Conservation (phyloP, 2,797 vertebrate species). For the Pseudochirops cupreus region DNA sequence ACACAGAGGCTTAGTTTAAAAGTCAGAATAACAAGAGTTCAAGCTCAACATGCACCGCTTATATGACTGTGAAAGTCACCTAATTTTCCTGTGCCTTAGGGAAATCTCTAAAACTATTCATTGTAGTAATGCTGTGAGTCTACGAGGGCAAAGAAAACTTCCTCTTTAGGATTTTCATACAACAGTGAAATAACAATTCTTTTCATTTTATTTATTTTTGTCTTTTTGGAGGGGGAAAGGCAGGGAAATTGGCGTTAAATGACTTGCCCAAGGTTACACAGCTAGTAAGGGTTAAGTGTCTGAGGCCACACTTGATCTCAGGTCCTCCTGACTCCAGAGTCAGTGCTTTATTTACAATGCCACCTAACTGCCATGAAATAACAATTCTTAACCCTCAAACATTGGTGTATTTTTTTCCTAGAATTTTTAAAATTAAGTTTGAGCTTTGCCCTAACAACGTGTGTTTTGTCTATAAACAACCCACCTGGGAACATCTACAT, state of each 20-base stretch:
- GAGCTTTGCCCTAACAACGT: not conserved
- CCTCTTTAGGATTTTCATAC: not conserved
- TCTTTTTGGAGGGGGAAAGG: no score
- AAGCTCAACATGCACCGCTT: not conserved
- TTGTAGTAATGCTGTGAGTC: not conserved
- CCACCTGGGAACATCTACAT: not conserved
- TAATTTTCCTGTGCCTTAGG: not conserved
- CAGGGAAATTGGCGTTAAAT: no score
- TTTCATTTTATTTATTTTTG: no score
- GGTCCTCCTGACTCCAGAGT: no score
- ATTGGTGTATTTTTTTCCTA: not conserved
- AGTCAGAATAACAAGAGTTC: not conserved
- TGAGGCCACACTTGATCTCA: no score
- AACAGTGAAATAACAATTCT: not conserved
- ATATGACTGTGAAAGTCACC: not conserved
- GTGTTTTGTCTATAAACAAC: not conserved
- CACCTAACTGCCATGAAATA: no score
- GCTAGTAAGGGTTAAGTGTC: no score
- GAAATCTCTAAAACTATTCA: not conserved
- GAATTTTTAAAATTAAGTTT: not conserved
- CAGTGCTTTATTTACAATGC: no score
- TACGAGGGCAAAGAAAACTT: not conserved
- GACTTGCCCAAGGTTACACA: no score
- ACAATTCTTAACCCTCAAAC: not conserved
- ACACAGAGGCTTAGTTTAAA: not conserved